Base-by-base conservation (phyloP, 2,888 invertebrate species). In the Thera britannica region DNA sequence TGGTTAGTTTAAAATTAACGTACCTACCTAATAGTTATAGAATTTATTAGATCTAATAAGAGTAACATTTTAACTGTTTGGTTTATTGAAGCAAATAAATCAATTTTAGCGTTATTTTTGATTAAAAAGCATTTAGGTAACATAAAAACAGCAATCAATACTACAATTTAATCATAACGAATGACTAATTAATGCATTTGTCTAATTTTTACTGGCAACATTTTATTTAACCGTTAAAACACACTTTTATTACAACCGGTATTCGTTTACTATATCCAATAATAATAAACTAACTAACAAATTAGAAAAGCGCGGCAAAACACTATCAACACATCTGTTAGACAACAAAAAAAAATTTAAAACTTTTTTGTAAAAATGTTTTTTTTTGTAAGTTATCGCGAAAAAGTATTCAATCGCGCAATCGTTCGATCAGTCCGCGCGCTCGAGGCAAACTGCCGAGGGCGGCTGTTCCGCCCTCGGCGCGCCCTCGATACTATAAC, bases 401-500 rank as follows among this genome's bases (percentile, higher is more conserved):
- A 51, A 48, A 34, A 11, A 2, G 3, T 34, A 0, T 34, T 34
- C 34, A 34, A 41, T 34, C 51, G 23, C 9, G 34, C 8, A 9
- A 11, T 48, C 46, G 11, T 44, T 48, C 62, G 54, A 60, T 54
- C 59, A 38, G 55, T 23, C 84, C 84, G 90, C 87, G 87, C 79
- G 88, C 83, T 83, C 84, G 80, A 75, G 77, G 78, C 82, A 74
- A 85, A 92, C 93, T 92, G 92, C 93, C 92, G 89, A 89, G 92
- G 92, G 92, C 90, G 90, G 88, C 80, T 79, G 78, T 72, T 78
- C 85, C 87, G 89, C 91, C 91, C 91, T 86, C 65, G 61, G 60
- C 52, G 41, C 38, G 61, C 60, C 66, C 46, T 58, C 41, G 44
- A 12, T 44, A 35, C 23, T 48, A 67, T 58, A 66, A 62, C 62